phyloP scores from a whole-genome alignment of 2,797 vertebrate species.

The Craterocephalus amniculus region DNA sequence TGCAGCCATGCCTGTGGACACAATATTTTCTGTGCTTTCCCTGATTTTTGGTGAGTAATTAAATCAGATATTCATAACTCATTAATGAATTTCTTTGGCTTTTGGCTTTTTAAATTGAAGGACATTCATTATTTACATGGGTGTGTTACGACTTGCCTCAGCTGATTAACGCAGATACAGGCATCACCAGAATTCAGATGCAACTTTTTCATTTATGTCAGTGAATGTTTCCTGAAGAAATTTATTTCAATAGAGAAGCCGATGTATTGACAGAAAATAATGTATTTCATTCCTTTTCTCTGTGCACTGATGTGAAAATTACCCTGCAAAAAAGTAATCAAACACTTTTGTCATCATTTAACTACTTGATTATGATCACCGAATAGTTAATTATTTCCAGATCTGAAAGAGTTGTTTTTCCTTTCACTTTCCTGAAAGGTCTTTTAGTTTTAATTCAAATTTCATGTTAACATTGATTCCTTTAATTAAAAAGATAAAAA shows the following conservation, averaged over 20 bases:
- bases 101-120: neutral
- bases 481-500: no score
- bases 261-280: neutral
- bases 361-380: neutral
- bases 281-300: neutral
- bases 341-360: neutral
- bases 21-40: conserved; percentile 43
- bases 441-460: neutral
- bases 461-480: neutral
- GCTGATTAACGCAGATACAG: neutral
- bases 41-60: conserved; percentile 74
- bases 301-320: neutral
- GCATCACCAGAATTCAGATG: neutral
- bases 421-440: conserved; percentile 78
- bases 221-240: neutral
- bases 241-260: neutral
- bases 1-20: conserved; percentile 70
- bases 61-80: neutral
- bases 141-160: neutral
- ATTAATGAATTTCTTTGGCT: neutral
- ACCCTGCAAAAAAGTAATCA: neutral
- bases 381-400: conserved; percentile 9
- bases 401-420: conserved; percentile 25
- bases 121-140: neutral
- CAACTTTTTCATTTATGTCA: neutral